Percentiles rank a stretch among this genome's conserved stretches.
phyloP scores from a whole-genome alignment of 37 sponge, comb jelly and placozoan species.

The Agelas oroides region DNA sequence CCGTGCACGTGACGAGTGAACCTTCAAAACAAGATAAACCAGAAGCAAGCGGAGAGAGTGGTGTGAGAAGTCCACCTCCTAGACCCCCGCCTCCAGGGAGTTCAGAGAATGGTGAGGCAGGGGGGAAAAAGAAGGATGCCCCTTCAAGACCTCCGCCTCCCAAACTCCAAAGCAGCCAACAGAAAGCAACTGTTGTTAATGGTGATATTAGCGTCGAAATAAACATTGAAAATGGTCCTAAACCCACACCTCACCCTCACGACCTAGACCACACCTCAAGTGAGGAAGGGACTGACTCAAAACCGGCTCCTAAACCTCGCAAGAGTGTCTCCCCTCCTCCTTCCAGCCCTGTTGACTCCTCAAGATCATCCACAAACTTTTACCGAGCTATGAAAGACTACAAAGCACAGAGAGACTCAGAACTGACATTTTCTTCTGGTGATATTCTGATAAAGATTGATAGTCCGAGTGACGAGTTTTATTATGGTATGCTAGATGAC shows the following conservation, averaged over 20 bases:
- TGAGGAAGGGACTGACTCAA: not conserved
- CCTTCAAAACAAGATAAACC: no score
- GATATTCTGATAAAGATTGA: constrained; percentile 66
- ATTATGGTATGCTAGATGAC: constrained; percentile 80
- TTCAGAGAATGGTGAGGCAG: not conserved
- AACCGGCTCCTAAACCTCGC: constrained; percentile 3
- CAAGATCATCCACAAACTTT: constrained; percentile 34
- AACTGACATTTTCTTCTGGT: constrained; percentile 59
- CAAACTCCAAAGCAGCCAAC: not conserved
- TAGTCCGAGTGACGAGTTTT: not conserved
- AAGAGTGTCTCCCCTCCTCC: not conserved
- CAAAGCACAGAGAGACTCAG: constrained; percentile 12
- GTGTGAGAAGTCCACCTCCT: not conserved
- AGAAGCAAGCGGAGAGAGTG: no score
- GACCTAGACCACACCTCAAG: not conserved
- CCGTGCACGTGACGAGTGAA: no score
- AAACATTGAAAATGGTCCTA: not conserved
- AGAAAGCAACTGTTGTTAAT: no score
- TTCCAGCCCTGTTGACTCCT: not conserved
- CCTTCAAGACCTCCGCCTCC: constrained; percentile 12
- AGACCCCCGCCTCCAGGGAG: constrained; percentile 17
- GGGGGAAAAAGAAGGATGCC: not conserved
- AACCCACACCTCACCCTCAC: not conserved
- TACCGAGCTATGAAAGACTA: constrained; percentile 55
- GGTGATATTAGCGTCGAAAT: no score